Evolutionary conservation across 2,113 vertebrate species (phyloP).

Genomic region (Pseudorectes ferrugineus): DNA sequence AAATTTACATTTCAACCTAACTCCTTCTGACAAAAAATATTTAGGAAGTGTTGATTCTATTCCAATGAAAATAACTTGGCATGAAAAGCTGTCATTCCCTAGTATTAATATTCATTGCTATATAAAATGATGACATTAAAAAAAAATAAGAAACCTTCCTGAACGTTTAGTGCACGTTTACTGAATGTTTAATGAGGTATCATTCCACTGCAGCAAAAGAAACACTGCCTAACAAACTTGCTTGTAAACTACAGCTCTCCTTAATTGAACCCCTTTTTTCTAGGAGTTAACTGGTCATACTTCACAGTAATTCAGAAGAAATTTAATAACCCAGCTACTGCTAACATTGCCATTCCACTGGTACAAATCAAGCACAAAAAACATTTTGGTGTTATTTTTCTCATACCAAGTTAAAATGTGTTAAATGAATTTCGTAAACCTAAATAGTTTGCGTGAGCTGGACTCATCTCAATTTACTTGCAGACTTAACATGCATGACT

Average conservation of each 20-base stretch:
- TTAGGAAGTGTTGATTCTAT: not conserved
- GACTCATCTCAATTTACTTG: not conserved
- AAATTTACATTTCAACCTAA: not conserved
- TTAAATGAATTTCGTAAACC: not conserved
- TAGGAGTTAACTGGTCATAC: not conserved
- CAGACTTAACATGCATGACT: not conserved
- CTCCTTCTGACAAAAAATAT: not conserved
- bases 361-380: not conserved
- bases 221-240: not conserved
- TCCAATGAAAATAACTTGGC: not conserved
- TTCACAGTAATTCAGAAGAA: not conserved
- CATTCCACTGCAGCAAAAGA: not conserved
- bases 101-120: not conserved
- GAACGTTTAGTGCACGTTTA: not conserved
- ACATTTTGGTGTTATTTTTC: not conserved
- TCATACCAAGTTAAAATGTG: not conserved
- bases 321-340: not conserved
- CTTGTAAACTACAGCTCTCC: not conserved
- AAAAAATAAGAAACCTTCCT: not conserved
- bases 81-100: not conserved
- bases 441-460: not conserved
- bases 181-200: not conserved
- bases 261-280: not conserved
- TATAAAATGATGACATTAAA: not conserved
- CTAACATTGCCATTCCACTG: not conserved